Evolutionary conservation across 1,140 invertebrate species (phyloP).

Genomic region (Palaemon carinicauda): DNA sequence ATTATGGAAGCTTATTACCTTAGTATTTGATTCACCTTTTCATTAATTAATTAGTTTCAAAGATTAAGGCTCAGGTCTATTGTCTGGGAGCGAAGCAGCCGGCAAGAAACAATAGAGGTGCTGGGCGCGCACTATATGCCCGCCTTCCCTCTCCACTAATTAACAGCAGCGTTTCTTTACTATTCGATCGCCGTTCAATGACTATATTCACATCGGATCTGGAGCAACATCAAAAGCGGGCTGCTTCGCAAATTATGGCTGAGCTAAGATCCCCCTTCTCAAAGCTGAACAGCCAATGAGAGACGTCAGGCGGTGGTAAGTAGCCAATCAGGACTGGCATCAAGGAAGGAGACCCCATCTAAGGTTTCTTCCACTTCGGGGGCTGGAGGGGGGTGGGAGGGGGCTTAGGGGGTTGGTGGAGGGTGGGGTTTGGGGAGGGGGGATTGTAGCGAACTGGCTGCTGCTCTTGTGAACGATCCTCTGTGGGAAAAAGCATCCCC

Average conservation of each 20-base stretch:
- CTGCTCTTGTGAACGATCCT: slow-evolving; percentile 23
- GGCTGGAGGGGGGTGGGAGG: background rate
- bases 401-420: background rate
- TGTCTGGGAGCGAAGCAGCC: slow-evolving; percentile 40
- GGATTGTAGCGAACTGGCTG: background rate
- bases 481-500: slow-evolving; percentile 29
- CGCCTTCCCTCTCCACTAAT: slow-evolving; percentile 31
- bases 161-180: slow-evolving; percentile 53
- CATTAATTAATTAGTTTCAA: slow-evolving; percentile 57
- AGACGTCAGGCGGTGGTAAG: background rate
- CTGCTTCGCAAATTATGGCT: slow-evolving; percentile 4
- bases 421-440: background rate
- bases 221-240: slow-evolving; percentile 30
- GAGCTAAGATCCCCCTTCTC: slow-evolving; percentile 35
- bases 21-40: slow-evolving; percentile 56
- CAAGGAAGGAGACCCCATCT: slow-evolving; percentile 28
- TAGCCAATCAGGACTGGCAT: slow-evolving; percentile 27
- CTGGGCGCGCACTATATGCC: background rate
- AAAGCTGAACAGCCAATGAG: slow-evolving; percentile 32
- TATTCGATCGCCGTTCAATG: slow-evolving; percentile 50
- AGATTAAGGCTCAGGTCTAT: slow-evolving; percentile 53
- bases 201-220: slow-evolving; percentile 43
- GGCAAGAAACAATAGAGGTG: slow-evolving; percentile 45
- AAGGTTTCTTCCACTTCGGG: slow-evolving; percentile 41
- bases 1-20: slow-evolving; percentile 54